Evolutionary conservation across 2,888 invertebrate genomes (phyloP).

Genomic region (Patella caerulea): DNA sequence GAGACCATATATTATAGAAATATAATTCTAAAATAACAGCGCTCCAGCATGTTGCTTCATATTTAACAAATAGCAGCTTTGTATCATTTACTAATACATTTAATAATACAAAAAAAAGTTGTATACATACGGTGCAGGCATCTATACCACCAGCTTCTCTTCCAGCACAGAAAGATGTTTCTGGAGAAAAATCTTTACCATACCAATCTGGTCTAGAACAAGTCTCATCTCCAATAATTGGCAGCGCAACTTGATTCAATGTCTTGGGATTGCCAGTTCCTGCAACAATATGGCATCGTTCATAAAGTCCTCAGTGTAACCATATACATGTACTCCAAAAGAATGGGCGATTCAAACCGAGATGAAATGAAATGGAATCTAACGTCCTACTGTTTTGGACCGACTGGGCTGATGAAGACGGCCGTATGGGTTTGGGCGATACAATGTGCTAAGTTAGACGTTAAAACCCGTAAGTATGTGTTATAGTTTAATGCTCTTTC

Average conservation of each 20-base stretch:
- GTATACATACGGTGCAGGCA: conserved; percentile 78
- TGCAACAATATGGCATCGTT: neutral
- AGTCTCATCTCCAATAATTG: conserved; percentile 44
- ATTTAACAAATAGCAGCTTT: neutral
- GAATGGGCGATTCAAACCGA: too few species aligned
- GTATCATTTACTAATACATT: neutral
- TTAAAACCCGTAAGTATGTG: too few species aligned
- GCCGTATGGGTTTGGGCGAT: too few species aligned
- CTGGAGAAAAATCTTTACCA: conserved; percentile 62
- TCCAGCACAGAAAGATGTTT: conserved; percentile 87
- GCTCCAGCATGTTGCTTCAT: neutral
- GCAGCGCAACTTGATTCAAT: conserved; percentile 57
- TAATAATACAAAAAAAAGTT: neutral
- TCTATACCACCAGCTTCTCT: conserved; percentile 82
- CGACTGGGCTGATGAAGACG: too few species aligned
- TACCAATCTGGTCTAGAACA: conserved; percentile 54
- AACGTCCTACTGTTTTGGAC: too few species aligned
- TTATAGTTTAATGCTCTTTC: too few species aligned
- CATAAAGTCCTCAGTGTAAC: too few species aligned
- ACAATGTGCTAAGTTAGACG: too few species aligned
- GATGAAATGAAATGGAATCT: too few species aligned
- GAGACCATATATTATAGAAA: too few species aligned
- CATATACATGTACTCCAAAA: too few species aligned
- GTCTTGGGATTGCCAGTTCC: conserved; percentile 34
- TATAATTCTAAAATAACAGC: neutral